phyloP scores from a whole-genome alignment of 1,140 invertebrate genomes.

The Heliconius hewitsoni region DNA sequence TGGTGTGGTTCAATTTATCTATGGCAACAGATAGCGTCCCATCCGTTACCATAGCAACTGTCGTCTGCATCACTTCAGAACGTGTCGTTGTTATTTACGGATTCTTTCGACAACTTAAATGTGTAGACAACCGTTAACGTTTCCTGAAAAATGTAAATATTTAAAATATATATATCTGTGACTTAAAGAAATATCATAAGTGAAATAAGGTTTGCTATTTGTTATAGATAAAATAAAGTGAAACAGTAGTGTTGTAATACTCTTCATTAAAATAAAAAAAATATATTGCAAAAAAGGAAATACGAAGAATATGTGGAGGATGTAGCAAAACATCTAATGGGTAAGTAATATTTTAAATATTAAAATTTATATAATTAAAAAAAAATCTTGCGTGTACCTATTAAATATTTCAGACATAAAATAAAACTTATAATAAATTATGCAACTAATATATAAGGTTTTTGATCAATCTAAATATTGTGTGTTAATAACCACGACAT shows the following conservation, averaged over 20 bases:
- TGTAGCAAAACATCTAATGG: neutral
- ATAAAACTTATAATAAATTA: neutral
- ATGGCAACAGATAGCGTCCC: constrained; percentile 45
- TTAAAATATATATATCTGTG: neutral
- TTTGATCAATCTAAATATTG: neutral
- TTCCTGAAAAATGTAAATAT: neutral
- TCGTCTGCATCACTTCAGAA: constrained; percentile 16
- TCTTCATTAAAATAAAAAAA: neutral
- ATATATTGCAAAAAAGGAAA: neutral
- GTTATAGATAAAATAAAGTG: neutral
- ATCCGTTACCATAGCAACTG: constrained; percentile 40
- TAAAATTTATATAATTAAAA: neutral
- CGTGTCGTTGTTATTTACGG: constrained; percentile 22
- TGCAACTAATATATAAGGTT: neutral
- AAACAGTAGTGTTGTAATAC: neutral
- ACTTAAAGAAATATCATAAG: neutral
- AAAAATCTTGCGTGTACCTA: neutral
- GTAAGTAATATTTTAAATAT: neutral
- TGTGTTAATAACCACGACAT: constrained; percentile 5
- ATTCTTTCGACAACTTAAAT: constrained; percentile 19
- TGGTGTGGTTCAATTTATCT: constrained; percentile 38
- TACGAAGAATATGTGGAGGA: neutral
- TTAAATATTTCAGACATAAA: neutral
- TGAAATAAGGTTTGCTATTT: neutral
- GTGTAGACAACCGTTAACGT: neutral